A percentile compares a stretch with the other conserved stretches of the same genome.
Conservation (phyloP, 2,888 invertebrate genomes). For the Neelides folsomi region DNA sequence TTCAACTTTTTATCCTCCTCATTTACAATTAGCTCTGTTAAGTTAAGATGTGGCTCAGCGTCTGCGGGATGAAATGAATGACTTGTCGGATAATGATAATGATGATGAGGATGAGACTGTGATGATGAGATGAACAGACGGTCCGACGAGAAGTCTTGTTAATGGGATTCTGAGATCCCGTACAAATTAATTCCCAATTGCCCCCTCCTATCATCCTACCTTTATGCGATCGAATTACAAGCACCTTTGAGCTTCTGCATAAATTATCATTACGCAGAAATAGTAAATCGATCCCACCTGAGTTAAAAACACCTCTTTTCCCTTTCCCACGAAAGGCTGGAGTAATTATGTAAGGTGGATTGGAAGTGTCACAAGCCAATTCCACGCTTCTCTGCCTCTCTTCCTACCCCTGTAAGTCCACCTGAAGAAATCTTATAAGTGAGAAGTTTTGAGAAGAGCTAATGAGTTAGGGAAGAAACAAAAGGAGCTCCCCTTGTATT, state of each 20-base stretch:
- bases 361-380: constrained; percentile 1
- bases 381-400: background rate
- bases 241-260: constrained; percentile 19
- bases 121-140: constrained; percentile 10
- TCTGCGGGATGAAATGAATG: background rate
- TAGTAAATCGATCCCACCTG: no score
- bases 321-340: background rate
- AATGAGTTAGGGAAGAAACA: background rate
- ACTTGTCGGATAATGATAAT: constrained; percentile 1
- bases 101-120: constrained; percentile 9
- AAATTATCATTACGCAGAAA: no score
- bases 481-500: background rate
- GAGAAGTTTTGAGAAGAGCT: no score
- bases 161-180: constrained; percentile 28
- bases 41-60: constrained; percentile 13
- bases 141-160: constrained; percentile 13
- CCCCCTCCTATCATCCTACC: constrained; percentile 2
- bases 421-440: no score
- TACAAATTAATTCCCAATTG: constrained; percentile 29
- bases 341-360: no score
- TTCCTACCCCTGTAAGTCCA: background rate
- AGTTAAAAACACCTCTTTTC: no score
- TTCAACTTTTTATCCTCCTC: constrained; percentile 24
- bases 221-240: constrained; percentile 27
- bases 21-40: constrained; percentile 30